phyloP scores from a whole-genome alignment of 2,888 invertebrate genomes.

The Habroteleia sp. region DNA sequence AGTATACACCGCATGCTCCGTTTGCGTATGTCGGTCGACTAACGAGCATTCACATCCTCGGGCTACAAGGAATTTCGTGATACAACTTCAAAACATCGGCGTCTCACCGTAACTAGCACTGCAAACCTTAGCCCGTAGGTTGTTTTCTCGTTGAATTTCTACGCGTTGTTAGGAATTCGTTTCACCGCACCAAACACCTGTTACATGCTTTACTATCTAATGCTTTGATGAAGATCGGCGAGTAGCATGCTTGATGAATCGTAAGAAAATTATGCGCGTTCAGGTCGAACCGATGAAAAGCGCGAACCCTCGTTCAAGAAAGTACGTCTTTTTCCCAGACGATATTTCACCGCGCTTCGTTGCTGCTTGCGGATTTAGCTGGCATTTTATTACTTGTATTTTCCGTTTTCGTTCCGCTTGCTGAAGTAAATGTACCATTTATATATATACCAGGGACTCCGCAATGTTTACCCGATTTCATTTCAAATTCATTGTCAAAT shows the following conservation, averaged over 20 bases:
- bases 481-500: constrained; percentile 29
- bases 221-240: constrained; percentile 34
- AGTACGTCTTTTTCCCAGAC: constrained; percentile 14
- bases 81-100: constrained; percentile 72
- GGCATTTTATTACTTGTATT: constrained; percentile 44
- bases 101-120: constrained; percentile 60
- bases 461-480: constrained; percentile 26
- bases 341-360: constrained; percentile 30
- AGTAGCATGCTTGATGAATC: constrained; percentile 23
- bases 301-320: constrained; percentile 12
- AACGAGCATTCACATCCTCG: constrained; percentile 67
- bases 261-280: constrained; percentile 36
- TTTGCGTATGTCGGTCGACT: constrained; percentile 63
- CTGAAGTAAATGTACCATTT: constrained; percentile 35
- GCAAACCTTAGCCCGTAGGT: constrained; percentile 49
- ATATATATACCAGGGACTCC: constrained; percentile 2
- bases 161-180: constrained; percentile 54
- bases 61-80: constrained; percentile 71
- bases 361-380: constrained; percentile 36
- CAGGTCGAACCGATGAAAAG: constrained; percentile 4
- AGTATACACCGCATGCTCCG: constrained; percentile 44
- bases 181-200: constrained; percentile 45
- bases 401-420: constrained; percentile 28
- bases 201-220: constrained; percentile 44
- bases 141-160: constrained; percentile 58